Evolutionary conservation across 2,797 vertebrate genomes (phyloP).

Genomic region (Poeciliopsis gracilis): DNA sequence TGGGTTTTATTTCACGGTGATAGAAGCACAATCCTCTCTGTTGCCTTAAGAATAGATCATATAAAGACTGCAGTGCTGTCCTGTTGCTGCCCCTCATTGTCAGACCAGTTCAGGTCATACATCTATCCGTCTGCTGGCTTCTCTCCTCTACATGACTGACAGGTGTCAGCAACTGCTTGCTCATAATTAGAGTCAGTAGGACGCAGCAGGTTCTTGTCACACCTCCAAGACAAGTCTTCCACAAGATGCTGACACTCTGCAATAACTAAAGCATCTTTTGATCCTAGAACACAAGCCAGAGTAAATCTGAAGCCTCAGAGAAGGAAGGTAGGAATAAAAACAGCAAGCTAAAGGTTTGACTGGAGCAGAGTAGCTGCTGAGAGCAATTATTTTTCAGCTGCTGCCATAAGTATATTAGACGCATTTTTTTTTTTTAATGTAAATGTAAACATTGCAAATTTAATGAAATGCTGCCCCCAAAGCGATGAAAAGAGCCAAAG

Average conservation of each 20-base stretch:
- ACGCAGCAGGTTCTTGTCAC: slow-evolving; percentile 54
- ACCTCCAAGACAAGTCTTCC: slow-evolving; percentile 26
- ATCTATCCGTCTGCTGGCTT: slow-evolving; percentile 9
- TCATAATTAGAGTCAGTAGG: slow-evolving; percentile 51
- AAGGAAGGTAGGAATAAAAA: slow-evolving; percentile 16
- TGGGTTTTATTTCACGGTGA: neutral
- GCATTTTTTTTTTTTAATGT: slow-evolving; percentile 43
- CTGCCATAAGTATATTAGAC: slow-evolving; percentile 27
- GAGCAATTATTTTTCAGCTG: slow-evolving; percentile 26
- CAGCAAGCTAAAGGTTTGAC: slow-evolving; percentile 18
- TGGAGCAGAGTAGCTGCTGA: slow-evolving; percentile 16
- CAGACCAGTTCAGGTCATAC: slow-evolving; percentile 11
- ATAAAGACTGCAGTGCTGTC: neutral
- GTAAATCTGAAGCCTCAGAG: slow-evolving; percentile 29
- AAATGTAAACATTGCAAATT: slow-evolving; percentile 41
- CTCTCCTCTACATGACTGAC: slow-evolving; percentile 39
- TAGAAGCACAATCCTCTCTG: neutral
- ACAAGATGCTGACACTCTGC: slow-evolving; percentile 23
- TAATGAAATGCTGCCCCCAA: slow-evolving; percentile 20
- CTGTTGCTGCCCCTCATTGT: slow-evolving; percentile 8
- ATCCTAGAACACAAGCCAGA: slow-evolving; percentile 44
- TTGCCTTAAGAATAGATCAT: slow-evolving; percentile 14
- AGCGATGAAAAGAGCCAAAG: slow-evolving; percentile 18
- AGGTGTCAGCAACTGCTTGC: slow-evolving; percentile 49
- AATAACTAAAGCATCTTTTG: slow-evolving; percentile 38